Conservation (phyloP, 2,113 vertebrate genomes). For the Cricetomys ansorgei region DNA sequence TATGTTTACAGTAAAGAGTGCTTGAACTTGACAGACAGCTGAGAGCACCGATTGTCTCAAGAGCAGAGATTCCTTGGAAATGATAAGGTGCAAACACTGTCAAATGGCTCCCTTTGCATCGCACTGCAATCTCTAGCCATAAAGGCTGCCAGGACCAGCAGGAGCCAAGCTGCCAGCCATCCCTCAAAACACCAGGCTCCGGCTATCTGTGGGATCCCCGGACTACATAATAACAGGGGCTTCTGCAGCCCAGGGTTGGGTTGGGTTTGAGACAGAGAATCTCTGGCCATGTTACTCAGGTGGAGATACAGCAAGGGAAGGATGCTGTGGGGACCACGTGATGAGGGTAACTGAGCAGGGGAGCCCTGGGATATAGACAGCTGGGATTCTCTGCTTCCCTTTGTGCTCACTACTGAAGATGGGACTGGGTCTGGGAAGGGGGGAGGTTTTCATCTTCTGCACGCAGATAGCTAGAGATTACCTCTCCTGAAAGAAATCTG, state of each 20-base stretch:
- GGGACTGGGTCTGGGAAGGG: accelerated
- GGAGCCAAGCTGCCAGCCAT: constrained; percentile 54
- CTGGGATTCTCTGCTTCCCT: not conserved
- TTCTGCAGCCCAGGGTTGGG: not conserved
- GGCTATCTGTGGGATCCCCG: not conserved
- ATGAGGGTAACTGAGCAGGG: not conserved
- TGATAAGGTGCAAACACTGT: constrained; percentile 67
- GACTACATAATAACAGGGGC: constrained; percentile 51
- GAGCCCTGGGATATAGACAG: not conserved
- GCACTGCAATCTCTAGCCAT: constrained; percentile 67
- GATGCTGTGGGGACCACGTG: not conserved
- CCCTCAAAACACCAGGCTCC: constrained; percentile 65
- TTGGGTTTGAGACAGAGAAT: not conserved
- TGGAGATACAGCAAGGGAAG: not conserved
- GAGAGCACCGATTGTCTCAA: constrained; percentile 64
- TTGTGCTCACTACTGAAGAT: not conserved
- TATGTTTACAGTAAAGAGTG: constrained; percentile 58
- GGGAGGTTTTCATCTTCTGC: not conserved
- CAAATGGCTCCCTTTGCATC: constrained; percentile 69
- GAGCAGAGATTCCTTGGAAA: constrained; percentile 76
- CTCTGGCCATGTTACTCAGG: not conserved
- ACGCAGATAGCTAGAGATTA: not conserved
- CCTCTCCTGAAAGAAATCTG: not conserved
- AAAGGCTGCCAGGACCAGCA: constrained; percentile 51
- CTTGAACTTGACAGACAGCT: constrained; percentile 74